Percentiles rank a stretch among this genome's conserved stretches.
These are phyloP conservation scores for Luscinia luscinia DNA, from an alignment of 2,797 vertebrate species.

Conservation along the genomic window DNA sequence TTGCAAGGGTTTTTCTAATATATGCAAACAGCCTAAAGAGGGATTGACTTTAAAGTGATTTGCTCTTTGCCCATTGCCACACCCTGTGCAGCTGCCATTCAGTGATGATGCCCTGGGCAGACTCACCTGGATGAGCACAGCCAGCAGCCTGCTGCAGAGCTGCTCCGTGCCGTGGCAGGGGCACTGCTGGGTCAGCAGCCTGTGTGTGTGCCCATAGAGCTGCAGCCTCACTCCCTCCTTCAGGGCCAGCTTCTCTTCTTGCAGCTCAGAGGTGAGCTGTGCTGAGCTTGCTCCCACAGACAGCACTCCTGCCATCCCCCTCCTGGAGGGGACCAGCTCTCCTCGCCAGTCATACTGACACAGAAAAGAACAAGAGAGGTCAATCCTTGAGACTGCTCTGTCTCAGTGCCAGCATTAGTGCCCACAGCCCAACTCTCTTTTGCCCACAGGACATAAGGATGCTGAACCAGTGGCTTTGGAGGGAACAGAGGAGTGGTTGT, in stretches of 20 bases:
- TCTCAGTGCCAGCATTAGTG: neutral
- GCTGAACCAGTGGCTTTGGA: neutral
- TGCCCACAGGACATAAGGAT: neutral
- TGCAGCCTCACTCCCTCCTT: conserved; percentile 54
- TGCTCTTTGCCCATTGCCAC: neutral
- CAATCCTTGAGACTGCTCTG: neutral
- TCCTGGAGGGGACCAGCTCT: conserved; percentile 60
- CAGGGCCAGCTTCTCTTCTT: neutral
- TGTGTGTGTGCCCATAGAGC: conserved; percentile 79
- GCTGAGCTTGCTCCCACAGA: conserved; percentile 72
- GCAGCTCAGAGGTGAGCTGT: conserved; percentile 64
- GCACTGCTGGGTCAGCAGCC: conserved; percentile 77
- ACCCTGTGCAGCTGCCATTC: neutral
- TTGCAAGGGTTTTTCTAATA: neutral
- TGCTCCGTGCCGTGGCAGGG: conserved; percentile 81
- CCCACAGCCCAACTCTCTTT: neutral
- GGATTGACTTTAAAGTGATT: neutral
- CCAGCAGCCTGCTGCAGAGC: conserved; percentile 74
- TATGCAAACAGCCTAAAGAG: neutral
- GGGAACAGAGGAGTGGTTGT: neutral
- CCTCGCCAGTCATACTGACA: conserved; percentile 75
- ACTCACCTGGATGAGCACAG: conserved; percentile 46
- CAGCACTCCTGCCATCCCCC: conserved; percentile 72
- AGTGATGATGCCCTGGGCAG: neutral
- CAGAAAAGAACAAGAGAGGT: neutral